phyloP scores from a whole-genome alignment of 1,140 invertebrate species.

The Pogonognathellus flavescens region DNA sequence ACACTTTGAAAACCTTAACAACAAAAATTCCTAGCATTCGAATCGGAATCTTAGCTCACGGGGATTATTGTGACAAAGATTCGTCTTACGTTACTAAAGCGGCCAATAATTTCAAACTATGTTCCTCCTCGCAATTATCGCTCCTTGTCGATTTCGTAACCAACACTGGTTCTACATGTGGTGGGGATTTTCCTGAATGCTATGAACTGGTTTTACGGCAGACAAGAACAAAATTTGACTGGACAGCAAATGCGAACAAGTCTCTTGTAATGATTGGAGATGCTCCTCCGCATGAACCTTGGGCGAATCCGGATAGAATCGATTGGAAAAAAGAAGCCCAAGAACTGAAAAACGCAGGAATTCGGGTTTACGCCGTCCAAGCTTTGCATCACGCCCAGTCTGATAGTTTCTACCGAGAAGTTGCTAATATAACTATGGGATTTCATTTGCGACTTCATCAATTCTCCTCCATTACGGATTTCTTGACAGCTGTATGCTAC shows the following conservation, averaged over 20 bases:
- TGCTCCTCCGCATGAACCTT: constrained; percentile 49
- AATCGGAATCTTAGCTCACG: constrained; percentile 58
- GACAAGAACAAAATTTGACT: constrained; percentile 57
- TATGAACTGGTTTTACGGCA: constrained; percentile 53
- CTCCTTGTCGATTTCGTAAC: constrained; percentile 49
- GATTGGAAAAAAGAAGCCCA: constrained; percentile 55
- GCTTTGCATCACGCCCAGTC: constrained; percentile 12
- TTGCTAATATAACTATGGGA: constrained; percentile 46
- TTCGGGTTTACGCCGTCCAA: constrained; percentile 55
- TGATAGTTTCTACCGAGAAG: constrained; percentile 18
- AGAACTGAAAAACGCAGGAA: constrained; percentile 51
- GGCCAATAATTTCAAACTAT: constrained; percentile 57
- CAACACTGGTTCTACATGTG: not conserved
- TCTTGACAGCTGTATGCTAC: constrained; percentile 54
- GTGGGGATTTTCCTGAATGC: constrained; percentile 54
- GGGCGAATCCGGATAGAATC: not conserved
- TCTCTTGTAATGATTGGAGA: constrained; percentile 56
- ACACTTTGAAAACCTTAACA: constrained; percentile 47
- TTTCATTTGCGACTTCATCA: constrained; percentile 55
- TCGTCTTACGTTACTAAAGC: constrained; percentile 46
- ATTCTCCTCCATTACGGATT: constrained; percentile 56
- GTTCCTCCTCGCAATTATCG: not conserved
- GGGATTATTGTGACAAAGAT: constrained; percentile 48
- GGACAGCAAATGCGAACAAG: constrained; percentile 54
- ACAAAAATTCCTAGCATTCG: constrained; percentile 51